phyloP scores from a whole-genome alignment of 2,888 invertebrate genomes.

The Pardosa pseudoannulata region DNA sequence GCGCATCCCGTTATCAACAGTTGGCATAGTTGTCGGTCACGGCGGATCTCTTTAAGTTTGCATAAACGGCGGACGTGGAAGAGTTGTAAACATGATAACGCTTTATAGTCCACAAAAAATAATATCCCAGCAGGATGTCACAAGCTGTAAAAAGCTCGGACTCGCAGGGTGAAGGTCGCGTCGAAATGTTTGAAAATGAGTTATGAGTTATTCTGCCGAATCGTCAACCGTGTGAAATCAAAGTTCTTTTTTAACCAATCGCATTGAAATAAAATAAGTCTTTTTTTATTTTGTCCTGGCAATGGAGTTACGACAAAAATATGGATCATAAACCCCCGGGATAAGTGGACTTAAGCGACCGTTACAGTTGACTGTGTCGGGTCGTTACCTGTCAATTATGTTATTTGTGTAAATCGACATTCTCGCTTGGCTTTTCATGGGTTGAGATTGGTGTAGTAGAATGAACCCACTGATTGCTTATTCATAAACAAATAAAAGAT shows the following conservation, averaged over 20 bases:
- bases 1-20: no score
- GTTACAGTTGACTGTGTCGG: background rate
- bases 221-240: conserved; percentile 21
- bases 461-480: no score
- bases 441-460: no score
- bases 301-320: background rate
- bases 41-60: background rate
- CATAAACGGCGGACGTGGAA: background rate
- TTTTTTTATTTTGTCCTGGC: background rate
- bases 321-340: background rate
- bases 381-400: background rate
- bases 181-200: conserved; percentile 30
- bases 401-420: background rate
- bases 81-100: background rate
- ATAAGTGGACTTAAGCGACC: background rate
- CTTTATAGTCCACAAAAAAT: background rate
- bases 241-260: background rate
- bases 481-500: no score
- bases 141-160: background rate
- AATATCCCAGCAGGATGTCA: background rate
- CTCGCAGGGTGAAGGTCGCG: background rate
- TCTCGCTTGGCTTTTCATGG: no score
- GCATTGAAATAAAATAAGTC: background rate
- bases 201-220: conserved; percentile 30
- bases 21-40: no score